Base-by-base conservation (phyloP, 1,140 invertebrate species). In the Scaptomyza montana region DNA sequence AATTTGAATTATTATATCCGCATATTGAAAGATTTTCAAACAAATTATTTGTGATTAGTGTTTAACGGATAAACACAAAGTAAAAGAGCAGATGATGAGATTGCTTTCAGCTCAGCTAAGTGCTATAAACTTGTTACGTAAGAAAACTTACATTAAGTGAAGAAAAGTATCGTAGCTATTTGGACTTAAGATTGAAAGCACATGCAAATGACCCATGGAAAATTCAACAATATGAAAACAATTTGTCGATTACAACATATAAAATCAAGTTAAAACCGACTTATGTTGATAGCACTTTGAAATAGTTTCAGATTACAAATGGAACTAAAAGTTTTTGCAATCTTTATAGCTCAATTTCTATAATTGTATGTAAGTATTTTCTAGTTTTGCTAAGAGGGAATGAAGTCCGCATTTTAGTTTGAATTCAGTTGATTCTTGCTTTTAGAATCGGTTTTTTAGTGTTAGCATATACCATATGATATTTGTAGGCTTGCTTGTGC, bases 1-100 rank as follows among this genome's bases (percentile, higher is more conserved):
- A 71, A 65, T 71, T 36, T 45, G 36, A 28, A 45, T 45, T 28
- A 65, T 36, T 36, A 70, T 51, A 47, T 39, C 36, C 9, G 16
- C 16, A 16, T 16, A 16, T 16, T 16, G 16, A 16, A 16, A 16
- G 16, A 16, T 16, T 33, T 33, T 13, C 10, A 16, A 12, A 19
- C 8, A 56, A 56, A 43, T 12, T 12, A 55, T 21, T 49, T 49
- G 25, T 30, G 25, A 16, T 30, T 28, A 46, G 43, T 47, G 43
- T 30, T 30, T 46, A n/a, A 12, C 55, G 41, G 55, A 25, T 16
- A 57, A 43, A 25, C 39, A 7, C n/a, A 25, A 25, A 25, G 46
- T 10, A 49, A 49, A 12, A 9, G 5, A 12, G 25, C 10, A 25
- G 46, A 49, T 49, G 28, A 30, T 30, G 28, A 30, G 5, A 30